These are phyloP conservation scores for Oxyura jamaicensis DNA, from an alignment of 2,113 vertebrate genomes.

Conservation along the genomic window DNA sequence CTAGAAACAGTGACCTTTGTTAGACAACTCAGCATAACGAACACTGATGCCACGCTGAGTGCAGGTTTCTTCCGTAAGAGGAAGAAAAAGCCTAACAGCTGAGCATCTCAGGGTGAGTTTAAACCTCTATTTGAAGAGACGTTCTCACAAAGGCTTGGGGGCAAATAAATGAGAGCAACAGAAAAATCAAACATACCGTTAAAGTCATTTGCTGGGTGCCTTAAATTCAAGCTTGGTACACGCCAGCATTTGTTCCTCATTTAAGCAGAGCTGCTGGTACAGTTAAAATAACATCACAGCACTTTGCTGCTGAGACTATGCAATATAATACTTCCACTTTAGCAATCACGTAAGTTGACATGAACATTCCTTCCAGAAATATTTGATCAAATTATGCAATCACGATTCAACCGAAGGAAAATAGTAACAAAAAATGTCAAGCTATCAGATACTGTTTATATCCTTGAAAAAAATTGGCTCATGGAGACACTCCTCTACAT, in stretches of 20 bases:
- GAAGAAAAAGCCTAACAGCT: not conserved
- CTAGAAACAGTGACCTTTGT: not conserved
- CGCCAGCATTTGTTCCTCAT: accelerated
- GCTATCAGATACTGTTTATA: not conserved
- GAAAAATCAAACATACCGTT: not conserved
- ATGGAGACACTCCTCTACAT: not conserved
- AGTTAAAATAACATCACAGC: not conserved
- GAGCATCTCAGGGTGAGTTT: not conserved
- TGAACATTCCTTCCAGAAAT: not conserved
- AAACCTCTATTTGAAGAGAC: not conserved
- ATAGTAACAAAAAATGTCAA: not conserved
- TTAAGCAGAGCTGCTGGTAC: not conserved
- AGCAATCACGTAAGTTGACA: not conserved
- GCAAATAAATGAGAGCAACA: not conserved
- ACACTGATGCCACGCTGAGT: not conserved
- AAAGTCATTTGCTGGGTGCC: not conserved
- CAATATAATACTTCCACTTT: not conserved
- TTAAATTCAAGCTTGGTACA: not conserved
- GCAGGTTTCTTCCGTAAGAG: not conserved
- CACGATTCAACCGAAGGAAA: not conserved
- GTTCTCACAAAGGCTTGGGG: not conserved
- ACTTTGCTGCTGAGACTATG: not conserved
- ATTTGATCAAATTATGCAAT: not conserved
- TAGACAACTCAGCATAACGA: not conserved
- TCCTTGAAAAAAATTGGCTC: not conserved